phyloP scores from a whole-genome alignment of 2,113 vertebrate genomes.

The Dinomys branickii region DNA sequence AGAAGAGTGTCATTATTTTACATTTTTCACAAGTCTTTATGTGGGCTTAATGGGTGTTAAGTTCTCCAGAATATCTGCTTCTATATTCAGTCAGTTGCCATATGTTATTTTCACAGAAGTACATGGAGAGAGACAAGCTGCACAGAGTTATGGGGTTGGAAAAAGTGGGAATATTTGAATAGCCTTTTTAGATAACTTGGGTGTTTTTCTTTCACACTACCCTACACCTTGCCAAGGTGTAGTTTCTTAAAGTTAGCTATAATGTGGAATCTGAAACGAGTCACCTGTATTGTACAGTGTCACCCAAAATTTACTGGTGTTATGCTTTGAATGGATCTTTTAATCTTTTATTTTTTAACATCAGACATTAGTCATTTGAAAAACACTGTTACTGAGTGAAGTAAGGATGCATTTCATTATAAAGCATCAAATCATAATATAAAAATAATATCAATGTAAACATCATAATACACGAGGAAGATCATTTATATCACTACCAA shows the following conservation, averaged over 20 bases:
- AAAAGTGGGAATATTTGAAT: neutral
- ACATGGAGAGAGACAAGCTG: neutral
- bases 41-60: neutral
- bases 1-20: neutral
- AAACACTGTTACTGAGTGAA: slow-evolving; percentile 17
- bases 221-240: neutral
- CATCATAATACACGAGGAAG: neutral
- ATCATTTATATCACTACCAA: neutral
- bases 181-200: neutral
- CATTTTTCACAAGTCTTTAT: neutral
- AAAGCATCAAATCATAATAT: slow-evolving; percentile 26
- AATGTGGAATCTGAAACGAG: slow-evolving; percentile 3
- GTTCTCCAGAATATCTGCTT: slow-evolving; percentile 6
- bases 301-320: neutral
- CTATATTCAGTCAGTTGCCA: neutral
- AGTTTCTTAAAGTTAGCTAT: slow-evolving; percentile 42
- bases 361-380: slow-evolving; percentile 12
- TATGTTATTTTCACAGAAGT: neutral
- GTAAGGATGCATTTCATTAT: neutral
- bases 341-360: slow-evolving; percentile 26
- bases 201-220: neutral
- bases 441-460: neutral
- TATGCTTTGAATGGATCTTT: neutral
- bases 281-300: neutral
- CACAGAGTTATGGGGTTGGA: neutral